Evolutionary conservation across 2,797 vertebrate genomes (phyloP), one percentile per base, ranked within the genome.

Genomic region (Avahi laniger): DNA sequence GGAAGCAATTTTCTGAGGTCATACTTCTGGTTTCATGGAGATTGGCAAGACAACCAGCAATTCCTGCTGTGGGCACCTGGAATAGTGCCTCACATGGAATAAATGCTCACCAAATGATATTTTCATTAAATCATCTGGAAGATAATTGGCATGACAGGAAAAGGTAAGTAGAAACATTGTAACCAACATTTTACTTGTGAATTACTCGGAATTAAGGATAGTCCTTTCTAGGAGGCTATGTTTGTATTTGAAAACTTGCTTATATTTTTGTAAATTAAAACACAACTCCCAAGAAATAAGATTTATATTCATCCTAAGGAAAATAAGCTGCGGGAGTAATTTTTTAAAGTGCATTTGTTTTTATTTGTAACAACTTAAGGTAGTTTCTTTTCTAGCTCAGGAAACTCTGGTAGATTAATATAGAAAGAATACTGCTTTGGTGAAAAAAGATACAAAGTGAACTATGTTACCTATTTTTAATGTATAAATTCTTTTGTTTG

Each of bases 261-360:
- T 81, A 80, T 93, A 38, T 17, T 96, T 57, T 93, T 93, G 6
- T 91, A 95, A 85, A 43, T 96, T 95, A 93, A 93, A 89, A 65
- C 15, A 57, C 20, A 91, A 70, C 46, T 83, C 43, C 24, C 14
- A 82, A 89, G 72, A 89, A 82, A 69, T 93, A 90, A 92, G 50
- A 88, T 85, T 89, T 94, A 78, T 93, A 28, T 85, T 94, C 52
- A 87, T 85, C 43, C 38, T 76, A 80, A 84, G 50, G 82, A 95
- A 93, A 96, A 85, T 26, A 89, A 41, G 2, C 18, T 86, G 0
- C 57, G 95, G n/a, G 70, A 75, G 35, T 75, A 85, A 72, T 65
- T 76, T 81, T 94, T 94, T 22, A 75, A 61, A 85, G 20, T 35
- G 15, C 84, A 2, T 20, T 95, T 91, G 14, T 24, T 95, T 95